Evolutionary conservation across 2,113 vertebrate species (phyloP).

Genomic region (Equus quagga): DNA sequence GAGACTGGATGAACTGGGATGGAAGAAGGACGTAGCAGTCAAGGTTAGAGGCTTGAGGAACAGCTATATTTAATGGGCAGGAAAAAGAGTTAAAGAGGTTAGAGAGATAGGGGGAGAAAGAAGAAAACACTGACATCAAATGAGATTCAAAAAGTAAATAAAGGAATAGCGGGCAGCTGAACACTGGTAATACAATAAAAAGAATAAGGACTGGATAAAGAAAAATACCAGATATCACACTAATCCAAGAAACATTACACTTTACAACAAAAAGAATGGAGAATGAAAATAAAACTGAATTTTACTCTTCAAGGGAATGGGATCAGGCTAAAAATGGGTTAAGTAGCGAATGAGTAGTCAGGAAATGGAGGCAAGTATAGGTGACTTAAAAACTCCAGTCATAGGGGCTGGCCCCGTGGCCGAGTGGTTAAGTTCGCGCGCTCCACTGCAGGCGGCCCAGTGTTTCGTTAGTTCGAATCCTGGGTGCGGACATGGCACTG

Average conservation of each 20-base stretch:
- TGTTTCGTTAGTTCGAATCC: too few species aligned
- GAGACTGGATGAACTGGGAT: background rate
- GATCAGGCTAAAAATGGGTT: background rate
- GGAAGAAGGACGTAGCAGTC: background rate
- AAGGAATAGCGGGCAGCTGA: background rate
- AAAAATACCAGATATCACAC: slow-evolving; percentile 16
- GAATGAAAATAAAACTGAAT: background rate
- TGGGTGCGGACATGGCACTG: too few species aligned
- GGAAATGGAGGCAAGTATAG: background rate
- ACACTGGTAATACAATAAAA: background rate
- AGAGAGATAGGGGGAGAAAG: background rate
- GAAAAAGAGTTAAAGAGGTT: background rate
- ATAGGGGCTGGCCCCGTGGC: too few species aligned
- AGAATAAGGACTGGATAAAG: background rate
- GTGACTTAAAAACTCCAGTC: background rate
- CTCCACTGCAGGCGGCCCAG: too few species aligned
- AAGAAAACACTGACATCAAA: slow-evolving; percentile 10
- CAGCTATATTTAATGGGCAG: background rate
- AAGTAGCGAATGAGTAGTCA: background rate
- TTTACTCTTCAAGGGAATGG: slow-evolving; percentile 12
- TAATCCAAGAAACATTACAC: background rate
- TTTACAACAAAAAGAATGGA: slow-evolving; percentile 16
- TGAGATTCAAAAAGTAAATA: background rate
- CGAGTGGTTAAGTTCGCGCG: too few species aligned
- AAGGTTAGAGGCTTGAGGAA: background rate